A percentile compares a stretch with the other conserved stretches of the same genome.
These are phyloP conservation scores for Pachyrhynchus sulphureomaculatus DNA, from an alignment of 1,140 invertebrate genomes.

Conservation along the genomic window DNA sequence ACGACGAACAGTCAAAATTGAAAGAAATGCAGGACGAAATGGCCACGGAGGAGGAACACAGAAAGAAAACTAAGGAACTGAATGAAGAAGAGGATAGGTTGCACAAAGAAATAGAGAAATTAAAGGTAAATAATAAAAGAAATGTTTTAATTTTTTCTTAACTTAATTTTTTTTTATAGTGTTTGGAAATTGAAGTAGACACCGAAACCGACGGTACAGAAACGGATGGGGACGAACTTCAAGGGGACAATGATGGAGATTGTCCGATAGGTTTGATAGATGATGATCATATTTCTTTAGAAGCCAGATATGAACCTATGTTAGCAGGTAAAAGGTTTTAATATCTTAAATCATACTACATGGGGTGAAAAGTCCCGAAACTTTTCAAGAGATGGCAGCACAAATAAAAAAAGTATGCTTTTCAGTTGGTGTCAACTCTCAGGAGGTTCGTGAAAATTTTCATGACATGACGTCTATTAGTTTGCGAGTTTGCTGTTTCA, in stretches of 20 bases:
- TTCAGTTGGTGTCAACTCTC: no score
- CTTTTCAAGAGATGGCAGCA: no score
- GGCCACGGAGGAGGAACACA: constrained; percentile 49
- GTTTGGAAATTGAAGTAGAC: constrained; percentile 77
- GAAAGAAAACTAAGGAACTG: constrained; percentile 58
- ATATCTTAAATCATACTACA: no score
- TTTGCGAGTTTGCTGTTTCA: no score
- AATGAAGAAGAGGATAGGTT: constrained; percentile 77
- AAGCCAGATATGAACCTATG: constrained; percentile 69
- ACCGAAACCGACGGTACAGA: constrained; percentile 79
- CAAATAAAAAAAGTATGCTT: no score
- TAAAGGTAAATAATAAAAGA: constrained; percentile 39
- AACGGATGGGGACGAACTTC: constrained; percentile 66
- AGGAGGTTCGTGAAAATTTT: no score
- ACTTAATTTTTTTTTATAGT: constrained; percentile 54
- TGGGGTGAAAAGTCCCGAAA: no score
- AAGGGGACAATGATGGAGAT: constrained; percentile 55
- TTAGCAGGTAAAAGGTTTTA: constrained; percentile 55
- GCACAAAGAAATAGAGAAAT: constrained; percentile 78
- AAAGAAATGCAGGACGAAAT: constrained; percentile 48
- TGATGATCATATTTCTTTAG: constrained; percentile 52
- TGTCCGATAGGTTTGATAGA: constrained; percentile 16
- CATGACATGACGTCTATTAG: no score
- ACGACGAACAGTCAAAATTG: constrained; percentile 49
- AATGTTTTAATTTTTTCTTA: no score